Evolutionary conservation across 2,113 vertebrate species (phyloP).

Genomic region (Xiphophorus hellerii): DNA sequence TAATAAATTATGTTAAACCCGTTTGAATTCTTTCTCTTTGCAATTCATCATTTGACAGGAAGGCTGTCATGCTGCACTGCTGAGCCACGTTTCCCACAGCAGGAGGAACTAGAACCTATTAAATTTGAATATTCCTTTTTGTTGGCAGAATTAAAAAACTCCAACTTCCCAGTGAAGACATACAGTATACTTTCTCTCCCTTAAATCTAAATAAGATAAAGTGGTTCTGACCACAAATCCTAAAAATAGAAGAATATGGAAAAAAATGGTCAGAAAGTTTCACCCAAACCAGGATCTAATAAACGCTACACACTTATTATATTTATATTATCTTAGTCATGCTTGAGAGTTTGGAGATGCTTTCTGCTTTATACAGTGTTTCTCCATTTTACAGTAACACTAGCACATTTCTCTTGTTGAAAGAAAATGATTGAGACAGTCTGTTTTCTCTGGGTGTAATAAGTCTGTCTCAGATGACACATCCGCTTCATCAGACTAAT

Average conservation of each 20-base stretch:
- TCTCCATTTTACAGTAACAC: constrained; percentile 11
- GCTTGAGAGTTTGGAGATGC: background rate
- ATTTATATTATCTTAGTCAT: background rate
- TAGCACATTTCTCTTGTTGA: constrained; percentile 24
- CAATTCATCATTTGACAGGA: no score
- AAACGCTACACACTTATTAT: background rate
- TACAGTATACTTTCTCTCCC: background rate
- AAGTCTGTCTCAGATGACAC: constrained; percentile 58
- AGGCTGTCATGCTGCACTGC: no score
- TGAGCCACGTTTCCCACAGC: no score
- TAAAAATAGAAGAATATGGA: background rate
- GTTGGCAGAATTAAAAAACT: no score
- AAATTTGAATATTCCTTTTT: no score
- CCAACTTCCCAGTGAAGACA: no score
- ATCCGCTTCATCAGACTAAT: constrained; percentile 59
- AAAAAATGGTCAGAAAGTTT: background rate
- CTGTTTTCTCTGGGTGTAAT: constrained; percentile 53
- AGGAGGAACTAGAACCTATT: no score
- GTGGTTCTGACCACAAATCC: background rate
- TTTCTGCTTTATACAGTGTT: background rate
- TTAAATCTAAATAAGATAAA: background rate
- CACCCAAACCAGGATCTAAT: background rate
- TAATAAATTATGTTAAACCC: no score
- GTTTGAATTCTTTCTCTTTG: no score
- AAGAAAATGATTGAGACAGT: constrained; percentile 47